A percentile compares a stretch with the other conserved stretches of the same genome.
These are phyloP conservation scores for Channallabes apus DNA, from an alignment of 2,797 vertebrate genomes.

Conservation along the genomic window DNA sequence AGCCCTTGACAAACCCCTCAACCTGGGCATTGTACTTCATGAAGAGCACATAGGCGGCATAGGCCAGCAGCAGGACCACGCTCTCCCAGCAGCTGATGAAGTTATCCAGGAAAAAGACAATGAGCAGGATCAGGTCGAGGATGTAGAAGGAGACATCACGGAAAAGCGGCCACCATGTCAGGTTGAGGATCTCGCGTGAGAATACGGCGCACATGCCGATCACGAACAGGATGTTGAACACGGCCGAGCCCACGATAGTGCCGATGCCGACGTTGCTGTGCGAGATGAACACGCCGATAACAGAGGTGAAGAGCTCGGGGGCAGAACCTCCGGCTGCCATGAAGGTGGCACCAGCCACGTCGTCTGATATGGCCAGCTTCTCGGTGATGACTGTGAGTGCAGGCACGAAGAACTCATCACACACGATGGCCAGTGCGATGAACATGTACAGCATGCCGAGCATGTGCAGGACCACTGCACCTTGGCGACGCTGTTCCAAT, in stretches of 20 bases:
- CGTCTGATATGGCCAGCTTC: constrained; percentile 92
- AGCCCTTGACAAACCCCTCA: constrained; percentile 83
- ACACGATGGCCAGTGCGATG: constrained; percentile 96
- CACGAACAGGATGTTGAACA: constrained; percentile 99
- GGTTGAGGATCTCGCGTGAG: constrained; percentile 94
- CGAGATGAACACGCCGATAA: constrained; percentile 97
- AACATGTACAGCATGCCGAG: constrained; percentile 99
- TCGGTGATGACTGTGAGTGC: constrained; percentile 97
- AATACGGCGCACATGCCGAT: constrained; percentile 99
- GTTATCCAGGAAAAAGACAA: constrained; percentile 98
- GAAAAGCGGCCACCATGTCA: constrained; percentile 99
- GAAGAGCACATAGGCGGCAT: constrained; percentile 90
- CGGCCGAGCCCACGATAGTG: constrained; percentile 96
- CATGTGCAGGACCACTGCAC: constrained; percentile 90
- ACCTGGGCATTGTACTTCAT: constrained; percentile 95
- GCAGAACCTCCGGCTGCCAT: constrained; percentile 98
- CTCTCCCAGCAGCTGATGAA: constrained; percentile 93
- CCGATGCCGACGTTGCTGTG: constrained; percentile 98
- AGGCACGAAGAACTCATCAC: constrained; percentile 98
- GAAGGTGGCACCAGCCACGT: constrained; percentile 97
- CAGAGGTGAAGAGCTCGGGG: constrained; percentile 96
- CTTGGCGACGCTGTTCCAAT: constrained; percentile 80
- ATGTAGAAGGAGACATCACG: constrained; percentile 98
- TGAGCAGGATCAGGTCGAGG: constrained; percentile 92
- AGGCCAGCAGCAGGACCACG: constrained; percentile 80